Evolutionary conservation across 2,888 invertebrate genomes (phyloP).

Genomic region (Tinea pellionella): DNA sequence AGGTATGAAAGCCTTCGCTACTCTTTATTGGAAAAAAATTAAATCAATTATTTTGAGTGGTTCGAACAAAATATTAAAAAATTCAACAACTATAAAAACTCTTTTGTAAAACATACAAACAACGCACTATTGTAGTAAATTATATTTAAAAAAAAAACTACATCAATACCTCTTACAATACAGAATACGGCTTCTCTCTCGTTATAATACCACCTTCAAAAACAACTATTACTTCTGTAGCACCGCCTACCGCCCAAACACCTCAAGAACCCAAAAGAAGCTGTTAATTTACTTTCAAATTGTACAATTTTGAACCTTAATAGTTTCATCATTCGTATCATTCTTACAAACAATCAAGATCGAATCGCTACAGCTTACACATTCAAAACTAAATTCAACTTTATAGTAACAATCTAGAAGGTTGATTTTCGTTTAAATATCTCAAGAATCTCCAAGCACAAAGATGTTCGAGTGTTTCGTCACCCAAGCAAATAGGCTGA

Average conservation of each 20-base stretch:
- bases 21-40: background rate
- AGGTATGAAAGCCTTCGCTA: background rate
- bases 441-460: constrained; percentile 23
- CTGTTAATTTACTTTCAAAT: background rate
- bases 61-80: background rate
- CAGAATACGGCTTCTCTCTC: background rate
- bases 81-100: background rate
- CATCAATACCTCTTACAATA: constrained; percentile 10
- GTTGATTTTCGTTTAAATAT: constrained; percentile 22
- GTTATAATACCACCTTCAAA: constrained; percentile 9
- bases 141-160: constrained; percentile 13
- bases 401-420: constrained; percentile 25
- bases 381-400: constrained; percentile 22
- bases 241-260: constrained; percentile 17
- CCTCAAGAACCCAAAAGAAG: background rate
- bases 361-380: constrained; percentile 14
- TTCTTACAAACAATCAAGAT: background rate
- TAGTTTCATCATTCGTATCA: background rate
- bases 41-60: background rate
- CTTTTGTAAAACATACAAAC: constrained; percentile 4
- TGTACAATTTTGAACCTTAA: constrained; percentile 14
- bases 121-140: constrained; percentile 11
- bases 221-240: constrained; percentile 12
- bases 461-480: constrained; percentile 49
- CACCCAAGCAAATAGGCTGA: constrained; percentile 47